Percentiles rank a stretch among this genome's conserved stretches.
phyloP scores from a whole-genome alignment of 2,888 invertebrate genomes.

The Autographa pulchrina region DNA sequence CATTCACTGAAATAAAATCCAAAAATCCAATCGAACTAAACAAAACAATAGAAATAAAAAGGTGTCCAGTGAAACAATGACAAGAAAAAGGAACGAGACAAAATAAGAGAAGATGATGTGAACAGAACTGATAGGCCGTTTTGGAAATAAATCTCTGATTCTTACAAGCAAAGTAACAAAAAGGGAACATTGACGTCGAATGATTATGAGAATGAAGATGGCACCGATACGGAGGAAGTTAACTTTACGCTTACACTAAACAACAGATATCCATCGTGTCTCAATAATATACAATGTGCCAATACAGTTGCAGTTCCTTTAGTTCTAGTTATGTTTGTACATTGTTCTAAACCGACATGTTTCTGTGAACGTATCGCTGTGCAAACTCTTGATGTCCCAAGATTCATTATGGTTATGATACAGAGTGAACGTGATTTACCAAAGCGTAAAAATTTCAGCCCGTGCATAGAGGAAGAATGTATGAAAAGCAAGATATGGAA shows the following conservation, averaged over 20 bases:
- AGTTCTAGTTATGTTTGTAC: constrained; percentile 68
- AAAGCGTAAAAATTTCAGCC: constrained; percentile 87
- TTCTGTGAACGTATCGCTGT: constrained; percentile 82
- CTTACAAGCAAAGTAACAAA: constrained; percentile 85
- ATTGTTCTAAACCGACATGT: constrained; percentile 75
- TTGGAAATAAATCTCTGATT: constrained; percentile 87
- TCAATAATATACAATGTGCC: constrained; percentile 77
- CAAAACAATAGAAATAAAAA: constrained; percentile 70
- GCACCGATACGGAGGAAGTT: constrained; percentile 67
- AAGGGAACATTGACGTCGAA: constrained; percentile 79
- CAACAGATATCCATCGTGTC: constrained; percentile 71
- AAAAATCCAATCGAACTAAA: constrained; percentile 65
- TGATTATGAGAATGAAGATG: constrained; percentile 79
- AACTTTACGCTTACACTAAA: constrained; percentile 72
- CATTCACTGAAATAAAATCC: constrained; percentile 81
- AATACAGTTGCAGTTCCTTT: constrained; percentile 65
- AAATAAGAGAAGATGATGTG: constrained; percentile 82
- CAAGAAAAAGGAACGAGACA: constrained; percentile 80
- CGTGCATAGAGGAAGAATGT: constrained; percentile 87
- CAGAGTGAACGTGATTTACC: constrained; percentile 84
- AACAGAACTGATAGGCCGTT: constrained; percentile 89
- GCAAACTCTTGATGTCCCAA: constrained; percentile 81
- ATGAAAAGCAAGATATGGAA: constrained; percentile 87
- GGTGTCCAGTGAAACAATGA: constrained; percentile 81
- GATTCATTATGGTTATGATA: constrained; percentile 82